Evolutionary conservation across 2,113 vertebrate genomes (phyloP), one percentile per base, ranked within the genome.

Genomic region (Zosterops pallidus): DNA sequence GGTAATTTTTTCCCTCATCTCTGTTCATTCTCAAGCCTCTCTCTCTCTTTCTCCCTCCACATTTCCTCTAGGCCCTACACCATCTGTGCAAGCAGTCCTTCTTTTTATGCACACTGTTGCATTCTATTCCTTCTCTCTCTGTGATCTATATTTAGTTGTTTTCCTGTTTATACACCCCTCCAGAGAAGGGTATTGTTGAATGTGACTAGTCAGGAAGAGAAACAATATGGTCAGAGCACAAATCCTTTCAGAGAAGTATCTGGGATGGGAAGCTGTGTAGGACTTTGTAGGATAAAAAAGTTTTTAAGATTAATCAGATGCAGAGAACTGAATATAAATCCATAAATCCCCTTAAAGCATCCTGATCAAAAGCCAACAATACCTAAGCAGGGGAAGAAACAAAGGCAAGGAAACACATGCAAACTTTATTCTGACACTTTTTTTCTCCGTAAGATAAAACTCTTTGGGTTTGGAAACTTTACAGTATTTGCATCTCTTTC

Each of bases 181-280:
- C 80, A 92, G 89, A 92, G 26, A 83, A 20, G 37, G 16, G 19
- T 89, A 94, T 93, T 97, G 94, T 95, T 94, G 80, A 90, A 86
- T 90, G 21, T n/a, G 80, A 93, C 90, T 83, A 81, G 80, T 90
- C 95, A 95, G 95, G 95, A 97, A 97, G 72, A 92, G 63, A 83
- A 94, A 94, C 90, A 93, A 86, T 83, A 83, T 0, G 26, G 83
- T 86, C 63, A 92, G 24, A 74, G 24, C 83, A 88, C 31, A 80
- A 83, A 92, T 80, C 37, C 50, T 86, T 93, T 85, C 79, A 92
- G 85, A 92, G 49, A 22, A 77, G 23, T 67, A 93, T 83, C 26
- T 50, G 59, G 71, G 42, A 94, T 93, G 76, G 75, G 79, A 95
- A 86, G 42, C 26, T 1, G 0, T n/a, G 46, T 24, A 83, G 26